phyloP scores from a whole-genome alignment of 2,113 vertebrate genomes.

The Dryoscopus gambensis region DNA sequence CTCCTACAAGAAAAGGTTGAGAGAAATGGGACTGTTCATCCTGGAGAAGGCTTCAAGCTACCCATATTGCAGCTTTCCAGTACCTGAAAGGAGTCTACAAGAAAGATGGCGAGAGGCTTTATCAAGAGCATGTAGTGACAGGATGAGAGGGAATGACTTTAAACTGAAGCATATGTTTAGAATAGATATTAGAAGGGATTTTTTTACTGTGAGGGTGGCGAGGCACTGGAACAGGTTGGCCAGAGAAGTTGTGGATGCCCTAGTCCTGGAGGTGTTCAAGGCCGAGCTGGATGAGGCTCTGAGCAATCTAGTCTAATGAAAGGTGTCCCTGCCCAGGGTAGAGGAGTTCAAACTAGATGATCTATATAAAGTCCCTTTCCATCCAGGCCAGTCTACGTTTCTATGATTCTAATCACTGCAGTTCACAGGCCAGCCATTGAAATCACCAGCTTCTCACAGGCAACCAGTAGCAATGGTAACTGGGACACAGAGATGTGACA shows the following conservation, averaged over 20 bases:
- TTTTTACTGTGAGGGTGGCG: not conserved
- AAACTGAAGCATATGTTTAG: not conserved
- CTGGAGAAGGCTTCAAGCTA: not conserved
- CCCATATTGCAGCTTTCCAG: not conserved
- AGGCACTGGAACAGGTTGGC: not conserved
- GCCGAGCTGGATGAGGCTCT: not conserved
- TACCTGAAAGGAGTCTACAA: not conserved
- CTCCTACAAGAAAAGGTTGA: not conserved
- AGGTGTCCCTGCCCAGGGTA: not conserved
- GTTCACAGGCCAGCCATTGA: not conserved
- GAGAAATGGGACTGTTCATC: not conserved
- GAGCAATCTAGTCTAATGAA: not conserved
- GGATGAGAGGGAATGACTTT: not conserved
- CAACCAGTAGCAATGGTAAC: not conserved
- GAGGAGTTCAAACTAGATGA: not conserved
- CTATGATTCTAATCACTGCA: not conserved
- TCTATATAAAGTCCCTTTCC: not conserved
- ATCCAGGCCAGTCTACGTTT: not conserved
- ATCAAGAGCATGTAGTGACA: not conserved
- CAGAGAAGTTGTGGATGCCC: not conserved
- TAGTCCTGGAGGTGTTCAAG: not conserved
- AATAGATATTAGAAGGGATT: not conserved
- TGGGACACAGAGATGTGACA: not conserved
- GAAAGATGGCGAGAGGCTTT: not conserved
- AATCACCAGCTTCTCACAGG: not conserved